These are phyloP conservation scores for Ceratosolen fusciceps DNA, from an alignment of 1,140 invertebrate species.

Conservation along the genomic window DNA sequence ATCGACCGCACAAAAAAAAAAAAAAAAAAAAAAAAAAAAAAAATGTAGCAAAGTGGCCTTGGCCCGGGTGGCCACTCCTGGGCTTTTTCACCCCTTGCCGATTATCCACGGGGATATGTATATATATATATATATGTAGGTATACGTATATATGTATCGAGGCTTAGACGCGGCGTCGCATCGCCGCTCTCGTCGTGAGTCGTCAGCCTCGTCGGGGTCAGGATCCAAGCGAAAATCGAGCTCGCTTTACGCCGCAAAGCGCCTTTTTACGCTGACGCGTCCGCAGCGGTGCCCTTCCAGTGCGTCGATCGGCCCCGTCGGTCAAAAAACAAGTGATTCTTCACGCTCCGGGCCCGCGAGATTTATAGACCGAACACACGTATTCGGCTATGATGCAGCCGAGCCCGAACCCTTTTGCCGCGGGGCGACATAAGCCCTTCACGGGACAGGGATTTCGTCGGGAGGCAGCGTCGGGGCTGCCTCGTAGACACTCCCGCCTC, in stretches of 20 bases:
- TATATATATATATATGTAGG: too few species aligned
- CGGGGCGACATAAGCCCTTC: background rate
- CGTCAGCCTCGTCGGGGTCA: too few species aligned
- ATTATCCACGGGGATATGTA: slow-evolving; percentile 68
- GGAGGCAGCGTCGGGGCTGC: background rate
- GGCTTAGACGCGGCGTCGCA: too few species aligned
- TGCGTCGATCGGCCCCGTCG: slow-evolving; percentile 60
- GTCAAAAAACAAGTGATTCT: slow-evolving; percentile 71
- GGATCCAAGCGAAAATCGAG: too few species aligned
- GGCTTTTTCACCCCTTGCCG: background rate
- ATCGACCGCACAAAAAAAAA: too few species aligned
- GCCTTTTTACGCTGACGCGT: too few species aligned
- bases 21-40: too few species aligned
- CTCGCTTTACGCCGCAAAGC: too few species aligned
- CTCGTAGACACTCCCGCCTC: background rate
- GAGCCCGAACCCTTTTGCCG: background rate
- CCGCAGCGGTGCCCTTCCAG: slow-evolving; percentile 48
- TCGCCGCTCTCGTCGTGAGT: too few species aligned
- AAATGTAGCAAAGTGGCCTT: too few species aligned
- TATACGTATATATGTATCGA: too few species aligned
- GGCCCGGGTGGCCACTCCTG: too few species aligned
- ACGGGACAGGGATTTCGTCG: background rate
- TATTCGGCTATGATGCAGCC: slow-evolving; percentile 33
- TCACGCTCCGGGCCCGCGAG: slow-evolving; percentile 56
- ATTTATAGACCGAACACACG: slow-evolving; percentile 28